phyloP scores from a whole-genome alignment of 37 sponge, comb jelly and placozoan species.

The Petrosia ficiformis region DNA sequence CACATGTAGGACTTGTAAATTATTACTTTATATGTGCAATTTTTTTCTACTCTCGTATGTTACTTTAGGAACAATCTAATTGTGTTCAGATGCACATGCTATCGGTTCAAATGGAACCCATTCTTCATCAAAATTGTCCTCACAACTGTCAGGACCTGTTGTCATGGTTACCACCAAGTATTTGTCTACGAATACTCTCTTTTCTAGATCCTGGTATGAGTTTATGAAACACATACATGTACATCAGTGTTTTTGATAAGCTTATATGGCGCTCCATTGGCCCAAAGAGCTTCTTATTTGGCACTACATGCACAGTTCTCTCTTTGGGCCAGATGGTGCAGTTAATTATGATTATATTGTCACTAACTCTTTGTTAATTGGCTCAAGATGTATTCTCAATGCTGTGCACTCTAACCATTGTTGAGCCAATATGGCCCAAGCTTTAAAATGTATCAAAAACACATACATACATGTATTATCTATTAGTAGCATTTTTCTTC shows the following conservation, averaged over 20 bases:
- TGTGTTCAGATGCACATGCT: constrained; percentile 88
- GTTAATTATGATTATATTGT: too few species aligned
- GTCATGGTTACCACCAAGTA: constrained; percentile 89
- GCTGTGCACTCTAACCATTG: too few species aligned
- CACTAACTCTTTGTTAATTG: too few species aligned
- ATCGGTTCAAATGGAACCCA: constrained; percentile 88
- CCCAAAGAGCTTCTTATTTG: too few species aligned
- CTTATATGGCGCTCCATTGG: too few species aligned
- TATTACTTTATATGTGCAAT: background rate
- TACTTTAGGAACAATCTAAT: constrained; percentile 59
- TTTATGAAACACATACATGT: background rate
- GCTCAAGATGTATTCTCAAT: too few species aligned
- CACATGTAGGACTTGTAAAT: background rate
- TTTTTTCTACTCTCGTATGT: background rate
- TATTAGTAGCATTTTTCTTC: background rate
- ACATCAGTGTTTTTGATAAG: too few species aligned
- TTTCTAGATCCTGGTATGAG: constrained; percentile 84
- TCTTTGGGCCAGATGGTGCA: too few species aligned
- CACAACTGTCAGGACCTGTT: constrained; percentile 93
- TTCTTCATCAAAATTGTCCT: constrained; percentile 84
- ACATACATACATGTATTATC: background rate
- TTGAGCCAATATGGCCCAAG: too few species aligned
- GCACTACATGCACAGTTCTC: background rate
- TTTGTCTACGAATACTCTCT: constrained; percentile 63
- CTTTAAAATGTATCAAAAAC: too few species aligned